These are phyloP conservation scores for Crenichthys baileyi DNA, from an alignment of 2,797 vertebrate genomes.

Conservation along the genomic window DNA sequence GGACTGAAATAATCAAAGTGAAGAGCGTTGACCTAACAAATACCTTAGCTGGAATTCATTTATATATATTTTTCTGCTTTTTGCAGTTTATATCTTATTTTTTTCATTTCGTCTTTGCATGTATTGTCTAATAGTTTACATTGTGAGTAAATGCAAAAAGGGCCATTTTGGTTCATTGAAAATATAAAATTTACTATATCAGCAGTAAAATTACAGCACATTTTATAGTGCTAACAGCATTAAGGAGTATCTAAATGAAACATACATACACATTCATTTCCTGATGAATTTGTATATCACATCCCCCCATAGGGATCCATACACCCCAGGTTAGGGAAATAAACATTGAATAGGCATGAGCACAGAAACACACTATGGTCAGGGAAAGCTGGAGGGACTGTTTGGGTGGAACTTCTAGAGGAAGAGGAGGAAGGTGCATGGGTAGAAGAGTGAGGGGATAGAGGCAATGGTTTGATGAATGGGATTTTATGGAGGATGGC, in stretches of 20 bases:
- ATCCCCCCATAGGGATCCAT: conserved; percentile 9
- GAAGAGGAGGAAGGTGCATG: conserved; percentile 41
- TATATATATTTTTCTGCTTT: no score
- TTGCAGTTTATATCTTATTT: no score
- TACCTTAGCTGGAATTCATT: not conserved
- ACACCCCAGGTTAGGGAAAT: conserved; percentile 15
- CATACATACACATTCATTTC: no score
- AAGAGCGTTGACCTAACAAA: not conserved
- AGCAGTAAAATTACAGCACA: not conserved
- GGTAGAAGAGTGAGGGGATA: conserved; percentile 31
- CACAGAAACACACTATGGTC: conserved; percentile 33
- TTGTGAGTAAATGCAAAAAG: no score
- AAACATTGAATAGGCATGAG: conserved; percentile 29
- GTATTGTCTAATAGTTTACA: no score
- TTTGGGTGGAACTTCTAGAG: conserved; percentile 37
- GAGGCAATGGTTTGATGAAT: conserved; percentile 60
- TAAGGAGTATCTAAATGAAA: not conserved
- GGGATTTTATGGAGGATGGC: conserved; percentile 53
- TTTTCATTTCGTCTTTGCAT: no score
- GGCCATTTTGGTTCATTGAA: not conserved
- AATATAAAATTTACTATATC: not conserved
- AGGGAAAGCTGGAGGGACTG: conserved; percentile 42
- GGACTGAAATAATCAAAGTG: not conserved
- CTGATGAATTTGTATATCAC: no score
- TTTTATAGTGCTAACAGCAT: not conserved